A percentile compares a stretch with the other conserved stretches of the same genome.
Evolutionary conservation across 2,113 vertebrate genomes (phyloP).

Genomic region (Eurypyga helias): DNA sequence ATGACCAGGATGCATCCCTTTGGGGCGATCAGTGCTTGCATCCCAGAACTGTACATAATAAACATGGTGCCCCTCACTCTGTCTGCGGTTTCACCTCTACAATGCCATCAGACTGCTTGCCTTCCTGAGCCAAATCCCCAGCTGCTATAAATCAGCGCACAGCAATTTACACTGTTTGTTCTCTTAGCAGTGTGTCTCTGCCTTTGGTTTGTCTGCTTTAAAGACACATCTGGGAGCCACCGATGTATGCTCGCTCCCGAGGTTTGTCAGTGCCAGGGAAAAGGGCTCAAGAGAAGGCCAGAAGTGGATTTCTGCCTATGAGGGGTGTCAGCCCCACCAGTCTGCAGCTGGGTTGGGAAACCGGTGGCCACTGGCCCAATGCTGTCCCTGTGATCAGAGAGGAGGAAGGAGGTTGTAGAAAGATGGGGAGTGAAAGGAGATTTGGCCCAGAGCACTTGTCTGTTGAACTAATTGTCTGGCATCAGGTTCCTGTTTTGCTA

Average conservation of each 20-base stretch:
- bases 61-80: not conserved
- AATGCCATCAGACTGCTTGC: not conserved
- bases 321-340: not conserved
- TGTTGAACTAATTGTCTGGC: not conserved
- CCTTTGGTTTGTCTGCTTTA: not conserved
- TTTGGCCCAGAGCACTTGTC: not conserved
- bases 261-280: not conserved
- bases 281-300: not conserved
- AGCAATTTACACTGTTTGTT: not conserved
- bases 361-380: not conserved
- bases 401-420: not conserved
- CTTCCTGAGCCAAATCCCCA: not conserved
- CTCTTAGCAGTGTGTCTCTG: not conserved
- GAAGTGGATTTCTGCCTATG: not conserved
- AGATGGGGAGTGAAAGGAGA: not conserved
- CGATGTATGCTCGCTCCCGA: fast-evolving
- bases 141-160: not conserved
- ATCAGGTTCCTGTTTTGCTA: not conserved
- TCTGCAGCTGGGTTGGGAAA: not conserved
- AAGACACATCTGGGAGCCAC: not conserved
- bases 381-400: not conserved
- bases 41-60: not conserved
- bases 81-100: constrained; percentile 6
- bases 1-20: not conserved
- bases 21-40: not conserved